phyloP scores from a whole-genome alignment of 2,797 vertebrate species.

The Halcyon smyrnensis region DNA sequence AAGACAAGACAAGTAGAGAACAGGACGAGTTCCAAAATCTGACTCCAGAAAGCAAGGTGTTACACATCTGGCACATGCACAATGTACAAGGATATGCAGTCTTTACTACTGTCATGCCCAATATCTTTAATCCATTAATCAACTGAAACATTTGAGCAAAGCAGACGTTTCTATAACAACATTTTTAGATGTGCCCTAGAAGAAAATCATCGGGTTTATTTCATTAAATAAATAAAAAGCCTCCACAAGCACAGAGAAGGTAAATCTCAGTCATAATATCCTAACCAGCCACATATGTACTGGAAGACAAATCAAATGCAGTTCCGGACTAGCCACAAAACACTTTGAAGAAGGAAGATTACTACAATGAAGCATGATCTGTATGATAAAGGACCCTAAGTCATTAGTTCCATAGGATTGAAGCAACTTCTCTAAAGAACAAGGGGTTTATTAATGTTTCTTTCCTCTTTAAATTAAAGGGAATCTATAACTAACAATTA shows the following conservation, averaged over 20 bases:
- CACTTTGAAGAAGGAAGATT: neutral
- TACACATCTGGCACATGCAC: neutral
- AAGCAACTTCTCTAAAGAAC: neutral
- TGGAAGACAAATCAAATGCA: neutral
- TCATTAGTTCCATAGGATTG: neutral
- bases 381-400: neutral
- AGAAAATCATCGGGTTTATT: neutral
- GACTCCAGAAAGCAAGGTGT: neutral
- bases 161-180: neutral
- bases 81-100: neutral
- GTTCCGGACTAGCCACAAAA: neutral
- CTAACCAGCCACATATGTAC: accelerated
- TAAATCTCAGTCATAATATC: neutral
- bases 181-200: neutral
- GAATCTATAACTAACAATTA: neutral
- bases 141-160: neutral
- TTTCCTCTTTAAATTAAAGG: neutral
- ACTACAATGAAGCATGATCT: neutral
- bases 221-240: neutral
- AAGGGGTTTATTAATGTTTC: neutral
- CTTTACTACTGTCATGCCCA: neutral
- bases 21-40: neutral
- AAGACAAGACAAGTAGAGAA: neutral
- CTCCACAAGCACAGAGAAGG: neutral
- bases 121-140: neutral